Evolutionary conservation across 2,888 invertebrate species (phyloP).

Genomic region (Scelioninae gen. 1): DNA sequence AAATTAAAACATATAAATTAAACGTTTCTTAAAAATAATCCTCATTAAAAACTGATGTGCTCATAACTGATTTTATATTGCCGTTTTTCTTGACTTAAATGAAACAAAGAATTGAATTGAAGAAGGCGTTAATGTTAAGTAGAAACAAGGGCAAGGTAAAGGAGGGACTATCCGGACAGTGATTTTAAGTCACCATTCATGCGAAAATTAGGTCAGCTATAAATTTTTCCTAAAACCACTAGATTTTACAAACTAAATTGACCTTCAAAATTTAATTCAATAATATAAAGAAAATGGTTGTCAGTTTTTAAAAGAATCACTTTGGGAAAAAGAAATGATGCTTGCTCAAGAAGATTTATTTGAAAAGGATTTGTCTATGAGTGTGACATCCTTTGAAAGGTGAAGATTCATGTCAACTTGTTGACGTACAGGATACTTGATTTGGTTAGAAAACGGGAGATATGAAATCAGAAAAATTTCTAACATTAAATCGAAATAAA

Average conservation of each 20-base stretch:
- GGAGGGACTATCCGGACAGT: not conserved
- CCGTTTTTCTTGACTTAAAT: not conserved
- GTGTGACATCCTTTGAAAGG: too few relatives aligned
- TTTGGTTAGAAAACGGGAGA: not conserved
- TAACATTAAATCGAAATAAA: not conserved
- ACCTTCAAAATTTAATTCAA: too few relatives aligned
- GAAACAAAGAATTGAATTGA: constrained; percentile 18
- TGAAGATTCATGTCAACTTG: too few relatives aligned
- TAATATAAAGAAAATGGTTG: too few relatives aligned
- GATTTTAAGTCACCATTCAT: constrained; percentile 18
- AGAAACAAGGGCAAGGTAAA: constrained; percentile 17
- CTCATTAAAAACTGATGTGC: not conserved
- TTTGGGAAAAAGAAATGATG: too few relatives aligned
- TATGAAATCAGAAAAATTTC: not conserved
- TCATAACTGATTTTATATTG: not conserved
- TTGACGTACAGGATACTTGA: not conserved
- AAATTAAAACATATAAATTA: too few relatives aligned
- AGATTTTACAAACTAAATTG: not conserved
- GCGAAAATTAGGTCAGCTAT: constrained; percentile 16
- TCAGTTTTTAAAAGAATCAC: too few relatives aligned
- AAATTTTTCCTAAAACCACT: constrained; percentile 14
- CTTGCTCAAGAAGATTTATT: too few relatives aligned
- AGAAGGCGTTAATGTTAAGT: constrained; percentile 21
- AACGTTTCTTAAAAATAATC: too few relatives aligned
- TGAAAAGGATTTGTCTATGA: too few relatives aligned